Conservation (phyloP, 1,140 invertebrate genomes). For the Orussus abietinus region DNA sequence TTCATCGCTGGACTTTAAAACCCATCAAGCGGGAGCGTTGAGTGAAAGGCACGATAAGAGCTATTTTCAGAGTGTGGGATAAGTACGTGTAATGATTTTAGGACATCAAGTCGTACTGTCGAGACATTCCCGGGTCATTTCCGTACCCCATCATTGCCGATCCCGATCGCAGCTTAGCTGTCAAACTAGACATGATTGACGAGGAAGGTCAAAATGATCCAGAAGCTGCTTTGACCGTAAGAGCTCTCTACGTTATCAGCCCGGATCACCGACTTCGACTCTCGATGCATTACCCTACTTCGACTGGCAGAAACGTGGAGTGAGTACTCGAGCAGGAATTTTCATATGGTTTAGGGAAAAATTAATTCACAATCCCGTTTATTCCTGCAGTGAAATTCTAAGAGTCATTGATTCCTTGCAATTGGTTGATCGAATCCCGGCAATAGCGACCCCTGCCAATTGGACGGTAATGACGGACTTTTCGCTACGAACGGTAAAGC, state of each 20-base stretch:
- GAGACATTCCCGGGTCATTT: slow-evolving; percentile 65
- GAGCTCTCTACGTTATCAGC: slow-evolving; percentile 84
- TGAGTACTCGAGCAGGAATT: slow-evolving; percentile 53
- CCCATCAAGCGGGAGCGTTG: too few relatives aligned
- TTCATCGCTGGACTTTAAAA: slow-evolving; percentile 12
- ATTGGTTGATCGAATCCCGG: slow-evolving; percentile 65
- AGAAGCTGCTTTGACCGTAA: slow-evolving; percentile 70
- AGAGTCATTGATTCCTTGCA: slow-evolving; percentile 86
- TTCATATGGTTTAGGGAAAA: slow-evolving; percentile 9
- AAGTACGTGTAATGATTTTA: too few relatives aligned
- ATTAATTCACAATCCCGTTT: slow-evolving; percentile 19
- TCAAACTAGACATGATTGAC: slow-evolving; percentile 83
- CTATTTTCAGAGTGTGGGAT: too few relatives aligned
- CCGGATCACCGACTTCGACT: slow-evolving; percentile 82
- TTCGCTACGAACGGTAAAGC: too few relatives aligned
- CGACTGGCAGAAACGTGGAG: slow-evolving; percentile 89
- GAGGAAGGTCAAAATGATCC: slow-evolving; percentile 58
- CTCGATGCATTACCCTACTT: slow-evolving; percentile 86
- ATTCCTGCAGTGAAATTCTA: slow-evolving; percentile 77
- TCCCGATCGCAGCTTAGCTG: slow-evolving; percentile 70
- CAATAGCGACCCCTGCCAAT: slow-evolving; percentile 81
- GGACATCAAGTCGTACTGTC: slow-evolving; percentile 75
- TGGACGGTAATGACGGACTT: slow-evolving; percentile 84
- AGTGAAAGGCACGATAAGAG: too few relatives aligned
- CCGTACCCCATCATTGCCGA: slow-evolving; percentile 89